Percentiles rank a stretch among this genome's conserved stretches.
Conservation (phyloP, 2,797 vertebrate genomes). For the Brachymystax lenok region DNA sequence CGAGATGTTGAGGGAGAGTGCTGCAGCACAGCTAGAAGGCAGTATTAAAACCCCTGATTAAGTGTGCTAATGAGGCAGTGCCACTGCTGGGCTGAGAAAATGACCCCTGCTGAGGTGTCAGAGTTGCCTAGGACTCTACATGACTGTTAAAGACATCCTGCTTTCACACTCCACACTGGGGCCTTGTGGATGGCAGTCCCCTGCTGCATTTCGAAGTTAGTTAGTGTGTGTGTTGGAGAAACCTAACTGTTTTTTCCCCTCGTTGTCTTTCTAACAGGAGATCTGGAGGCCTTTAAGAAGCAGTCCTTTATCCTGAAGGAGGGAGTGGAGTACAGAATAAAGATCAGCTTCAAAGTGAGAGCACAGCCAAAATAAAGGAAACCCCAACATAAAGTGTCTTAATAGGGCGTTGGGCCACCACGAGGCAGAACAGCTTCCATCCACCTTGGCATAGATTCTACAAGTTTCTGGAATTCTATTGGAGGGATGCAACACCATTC, state of each 20-base stretch:
- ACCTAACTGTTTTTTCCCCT: neutral
- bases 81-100: neutral
- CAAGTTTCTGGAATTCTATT: no score
- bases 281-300: slow-evolving; percentile 91
- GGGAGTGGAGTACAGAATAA: slow-evolving; percentile 94
- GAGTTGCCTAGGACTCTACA: neutral
- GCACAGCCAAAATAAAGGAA: no score
- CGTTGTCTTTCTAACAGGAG: slow-evolving; percentile 71
- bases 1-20: neutral
- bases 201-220: neutral
- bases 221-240: neutral
- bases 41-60: neutral
- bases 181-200: neutral
- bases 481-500: no score
- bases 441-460: no score
- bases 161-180: neutral
- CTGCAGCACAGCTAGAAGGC: neutral
- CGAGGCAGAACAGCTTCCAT: no score
- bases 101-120: slow-evolving; percentile 9
- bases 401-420: no score
- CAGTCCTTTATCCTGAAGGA: slow-evolving; percentile 91
- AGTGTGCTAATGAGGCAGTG: slow-evolving; percentile 12
- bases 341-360: slow-evolving; percentile 94
- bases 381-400: no score
- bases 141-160: neutral